Evolutionary conservation across 2,888 invertebrate genomes (phyloP).

Genomic region (Capitulum mitella): DNA sequence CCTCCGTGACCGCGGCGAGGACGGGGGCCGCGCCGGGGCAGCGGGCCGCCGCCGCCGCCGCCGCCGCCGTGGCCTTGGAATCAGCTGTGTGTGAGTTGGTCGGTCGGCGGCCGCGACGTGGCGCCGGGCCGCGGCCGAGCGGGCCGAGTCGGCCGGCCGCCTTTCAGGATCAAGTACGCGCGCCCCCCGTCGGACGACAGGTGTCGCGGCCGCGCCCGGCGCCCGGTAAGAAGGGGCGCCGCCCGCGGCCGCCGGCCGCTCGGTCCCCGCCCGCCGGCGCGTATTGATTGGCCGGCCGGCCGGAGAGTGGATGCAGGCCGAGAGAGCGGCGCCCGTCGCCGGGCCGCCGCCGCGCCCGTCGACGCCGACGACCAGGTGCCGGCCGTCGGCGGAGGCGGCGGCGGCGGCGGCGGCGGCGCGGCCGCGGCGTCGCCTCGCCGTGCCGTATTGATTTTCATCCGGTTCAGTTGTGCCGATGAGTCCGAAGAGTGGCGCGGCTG

Average conservation of each 20-base stretch:
- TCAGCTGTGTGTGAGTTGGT: slow-evolving; percentile 4
- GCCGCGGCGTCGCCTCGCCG: neutral
- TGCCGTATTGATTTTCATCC: slow-evolving; percentile 26
- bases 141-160: neutral
- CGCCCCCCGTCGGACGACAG: neutral
- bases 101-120: neutral
- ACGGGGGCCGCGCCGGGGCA: too few species aligned
- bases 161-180: slow-evolving; percentile 16
- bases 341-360: neutral
- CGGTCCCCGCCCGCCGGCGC: neutral
- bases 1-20: neutral
- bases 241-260: neutral
- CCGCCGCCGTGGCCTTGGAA: neutral
- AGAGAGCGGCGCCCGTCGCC: neutral
- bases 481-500: neutral
- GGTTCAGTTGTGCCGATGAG: slow-evolving; percentile 12
- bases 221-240: neutral
- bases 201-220: neutral
- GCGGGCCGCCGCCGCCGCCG: neutral
- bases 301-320: neutral
- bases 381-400: neutral
- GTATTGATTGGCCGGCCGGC: slow-evolving; percentile 1
- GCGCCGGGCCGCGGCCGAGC: neutral
- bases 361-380: neutral
- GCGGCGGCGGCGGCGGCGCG: neutral